phyloP scores from a whole-genome alignment of 2,113 vertebrate species.

The Rhinichthys klamathensis region DNA sequence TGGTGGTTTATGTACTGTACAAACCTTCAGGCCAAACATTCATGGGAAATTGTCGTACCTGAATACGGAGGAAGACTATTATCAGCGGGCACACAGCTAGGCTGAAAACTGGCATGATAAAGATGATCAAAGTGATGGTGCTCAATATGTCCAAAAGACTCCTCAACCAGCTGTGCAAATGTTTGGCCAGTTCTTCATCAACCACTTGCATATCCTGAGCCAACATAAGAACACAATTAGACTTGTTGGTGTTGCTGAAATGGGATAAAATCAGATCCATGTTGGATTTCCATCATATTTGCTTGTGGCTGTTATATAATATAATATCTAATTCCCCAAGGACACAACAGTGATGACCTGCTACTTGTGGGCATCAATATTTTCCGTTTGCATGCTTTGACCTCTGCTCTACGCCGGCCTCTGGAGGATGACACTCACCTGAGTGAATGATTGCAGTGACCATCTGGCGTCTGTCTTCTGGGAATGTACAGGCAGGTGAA shows the following conservation, averaged over 20 bases:
- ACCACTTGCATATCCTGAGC: constrained; percentile 70
- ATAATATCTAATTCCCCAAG: background rate
- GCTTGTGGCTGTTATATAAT: background rate
- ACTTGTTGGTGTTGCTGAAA: background rate
- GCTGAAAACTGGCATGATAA: constrained; percentile 67
- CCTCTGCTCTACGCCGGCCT: background rate
- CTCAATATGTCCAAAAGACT: constrained; percentile 69
- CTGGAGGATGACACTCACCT: constrained; percentile 60
- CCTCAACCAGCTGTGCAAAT: constrained; percentile 68
- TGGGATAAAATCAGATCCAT: background rate
- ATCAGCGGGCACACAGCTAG: constrained; percentile 67
- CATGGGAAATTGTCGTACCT: constrained; percentile 61
- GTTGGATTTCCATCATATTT: background rate
- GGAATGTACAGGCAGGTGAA: constrained; percentile 70
- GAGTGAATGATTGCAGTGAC: constrained; percentile 70
- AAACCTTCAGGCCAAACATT: constrained; percentile 10
- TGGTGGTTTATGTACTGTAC: background rate
- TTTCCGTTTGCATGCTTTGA: background rate
- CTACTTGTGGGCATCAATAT: background rate
- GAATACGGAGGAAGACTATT: constrained; percentile 68
- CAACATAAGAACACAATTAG: background rate
- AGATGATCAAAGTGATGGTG: constrained; percentile 68
- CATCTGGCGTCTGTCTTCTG: constrained; percentile 65
- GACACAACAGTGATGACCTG: background rate
- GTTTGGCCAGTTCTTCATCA: constrained; percentile 71